These are phyloP conservation scores for Myiozetetes cayanensis DNA, from an alignment of 2,113 vertebrate species.

Conservation along the genomic window DNA sequence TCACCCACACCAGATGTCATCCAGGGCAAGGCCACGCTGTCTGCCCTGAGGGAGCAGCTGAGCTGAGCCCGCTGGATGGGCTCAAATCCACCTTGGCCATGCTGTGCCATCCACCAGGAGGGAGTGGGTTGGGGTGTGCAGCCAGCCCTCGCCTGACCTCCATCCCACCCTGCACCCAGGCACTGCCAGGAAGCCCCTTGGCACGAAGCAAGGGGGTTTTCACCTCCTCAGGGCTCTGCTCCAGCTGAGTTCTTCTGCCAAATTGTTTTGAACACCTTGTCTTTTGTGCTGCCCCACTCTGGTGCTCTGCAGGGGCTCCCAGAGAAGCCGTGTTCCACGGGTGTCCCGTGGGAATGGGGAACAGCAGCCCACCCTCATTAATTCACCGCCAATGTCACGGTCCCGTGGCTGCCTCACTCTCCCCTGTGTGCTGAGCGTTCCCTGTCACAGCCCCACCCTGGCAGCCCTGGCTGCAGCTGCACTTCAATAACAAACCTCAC, in stretches of 20 bases:
- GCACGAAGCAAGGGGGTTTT: background rate
- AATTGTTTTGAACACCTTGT: background rate
- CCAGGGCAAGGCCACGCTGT: background rate
- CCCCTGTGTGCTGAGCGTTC: background rate
- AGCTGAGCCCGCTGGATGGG: rapidly evolving
- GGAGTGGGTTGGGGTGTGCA: background rate
- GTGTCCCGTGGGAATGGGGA: background rate
- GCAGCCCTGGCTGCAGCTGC: background rate
- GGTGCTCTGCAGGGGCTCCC: background rate
- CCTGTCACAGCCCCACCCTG: background rate
- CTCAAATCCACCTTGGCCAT: background rate
- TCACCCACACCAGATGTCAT: background rate
- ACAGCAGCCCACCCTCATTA: background rate
- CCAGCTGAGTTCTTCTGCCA: background rate
- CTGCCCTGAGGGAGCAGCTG: background rate
- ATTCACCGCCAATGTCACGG: rapidly evolving
- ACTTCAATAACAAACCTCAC: background rate
- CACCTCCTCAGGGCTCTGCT: background rate
- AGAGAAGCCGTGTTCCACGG: background rate
- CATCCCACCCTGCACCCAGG: background rate
- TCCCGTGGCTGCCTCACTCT: background rate
- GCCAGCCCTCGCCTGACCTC: background rate
- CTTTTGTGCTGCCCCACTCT: background rate
- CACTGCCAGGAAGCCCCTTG: background rate
- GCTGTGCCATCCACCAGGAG: background rate